A percentile compares a stretch with the other conserved stretches of the same genome.
Evolutionary conservation across 1,140 invertebrate genomes (phyloP).

Genomic region (Saxidomus purpurata): DNA sequence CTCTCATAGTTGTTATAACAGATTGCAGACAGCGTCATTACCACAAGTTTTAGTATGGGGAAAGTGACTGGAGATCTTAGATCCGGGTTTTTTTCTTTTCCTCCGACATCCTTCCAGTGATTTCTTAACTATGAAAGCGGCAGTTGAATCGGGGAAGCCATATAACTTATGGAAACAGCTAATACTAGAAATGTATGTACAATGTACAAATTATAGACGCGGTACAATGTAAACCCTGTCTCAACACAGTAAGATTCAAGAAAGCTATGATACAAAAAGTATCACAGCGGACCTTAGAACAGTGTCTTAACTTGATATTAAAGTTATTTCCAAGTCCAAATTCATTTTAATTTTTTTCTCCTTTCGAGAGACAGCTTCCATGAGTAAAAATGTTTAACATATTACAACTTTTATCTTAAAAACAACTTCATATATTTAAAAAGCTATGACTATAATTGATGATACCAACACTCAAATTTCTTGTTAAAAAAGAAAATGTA

Average conservation of each 20-base stretch:
- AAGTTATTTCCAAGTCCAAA: background rate
- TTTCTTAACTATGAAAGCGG: constrained; percentile 11
- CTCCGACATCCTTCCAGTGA: constrained; percentile 10
- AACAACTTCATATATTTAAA: background rate
- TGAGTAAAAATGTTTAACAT: background rate
- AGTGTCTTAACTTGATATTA: background rate
- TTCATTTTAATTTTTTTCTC: background rate
- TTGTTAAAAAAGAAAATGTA: too few relatives aligned
- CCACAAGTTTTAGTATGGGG: background rate
- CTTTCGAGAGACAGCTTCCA: background rate
- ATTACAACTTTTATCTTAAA: too few relatives aligned
- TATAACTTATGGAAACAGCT: constrained; percentile 10
- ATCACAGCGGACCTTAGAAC: too few relatives aligned
- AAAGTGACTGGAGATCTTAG: background rate
- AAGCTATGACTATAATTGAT: too few relatives aligned
- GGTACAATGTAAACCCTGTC: background rate
- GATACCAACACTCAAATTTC: too few relatives aligned
- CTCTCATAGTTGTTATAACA: too few relatives aligned
- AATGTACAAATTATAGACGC: background rate
- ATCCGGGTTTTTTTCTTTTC: background rate
- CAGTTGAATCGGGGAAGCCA: background rate
- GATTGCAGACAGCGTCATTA: background rate
- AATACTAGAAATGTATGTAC: constrained; percentile 12
- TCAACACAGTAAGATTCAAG: constrained; percentile 14
- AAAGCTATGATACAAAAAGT: too few relatives aligned